A percentile compares a stretch with the other conserved stretches of the same genome.
Evolutionary conservation across 2,888 invertebrate genomes (phyloP).

Genomic region (Machimus atricapillus): DNA sequence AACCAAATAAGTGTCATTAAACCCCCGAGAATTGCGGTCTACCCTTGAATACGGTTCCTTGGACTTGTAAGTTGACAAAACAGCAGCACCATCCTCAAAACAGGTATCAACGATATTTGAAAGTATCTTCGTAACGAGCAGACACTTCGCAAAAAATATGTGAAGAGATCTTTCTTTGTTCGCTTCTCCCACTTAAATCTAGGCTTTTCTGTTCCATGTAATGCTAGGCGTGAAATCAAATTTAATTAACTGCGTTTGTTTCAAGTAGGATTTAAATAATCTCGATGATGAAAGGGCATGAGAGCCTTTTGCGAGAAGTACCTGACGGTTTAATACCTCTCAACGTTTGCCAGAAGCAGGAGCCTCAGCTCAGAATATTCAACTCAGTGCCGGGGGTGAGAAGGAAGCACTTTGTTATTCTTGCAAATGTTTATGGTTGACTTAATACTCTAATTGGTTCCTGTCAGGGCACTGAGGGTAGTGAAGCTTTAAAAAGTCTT

Average conservation of each 20-base stretch:
- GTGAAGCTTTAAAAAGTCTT: not conserved
- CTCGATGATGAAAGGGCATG: not conserved
- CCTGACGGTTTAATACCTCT: not conserved
- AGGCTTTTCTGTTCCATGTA: not conserved
- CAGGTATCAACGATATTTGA: not conserved
- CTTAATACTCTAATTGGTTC: not conserved
- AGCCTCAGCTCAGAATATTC: not conserved
- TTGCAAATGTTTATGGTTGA: not conserved
- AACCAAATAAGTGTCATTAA: not conserved
- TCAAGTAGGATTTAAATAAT: not conserved
- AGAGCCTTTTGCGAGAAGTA: not conserved
- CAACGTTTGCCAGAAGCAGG: not conserved
- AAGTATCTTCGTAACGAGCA: not conserved
- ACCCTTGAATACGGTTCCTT: not conserved
- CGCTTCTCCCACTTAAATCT: not conserved
- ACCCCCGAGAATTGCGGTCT: not conserved
- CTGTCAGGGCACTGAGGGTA: not conserved
- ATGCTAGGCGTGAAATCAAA: not conserved
- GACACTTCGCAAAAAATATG: not conserved
- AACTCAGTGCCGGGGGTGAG: not conserved
- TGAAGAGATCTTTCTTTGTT: not conserved
- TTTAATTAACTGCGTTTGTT: not conserved
- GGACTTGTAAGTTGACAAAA: not conserved
- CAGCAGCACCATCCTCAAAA: not conserved
- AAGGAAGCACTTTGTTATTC: not conserved